Percentiles rank a stretch among this genome's conserved stretches.
phyloP scores from a whole-genome alignment of 53 echinoderm and acorn worm genomes.

The Crossaster papposus region DNA sequence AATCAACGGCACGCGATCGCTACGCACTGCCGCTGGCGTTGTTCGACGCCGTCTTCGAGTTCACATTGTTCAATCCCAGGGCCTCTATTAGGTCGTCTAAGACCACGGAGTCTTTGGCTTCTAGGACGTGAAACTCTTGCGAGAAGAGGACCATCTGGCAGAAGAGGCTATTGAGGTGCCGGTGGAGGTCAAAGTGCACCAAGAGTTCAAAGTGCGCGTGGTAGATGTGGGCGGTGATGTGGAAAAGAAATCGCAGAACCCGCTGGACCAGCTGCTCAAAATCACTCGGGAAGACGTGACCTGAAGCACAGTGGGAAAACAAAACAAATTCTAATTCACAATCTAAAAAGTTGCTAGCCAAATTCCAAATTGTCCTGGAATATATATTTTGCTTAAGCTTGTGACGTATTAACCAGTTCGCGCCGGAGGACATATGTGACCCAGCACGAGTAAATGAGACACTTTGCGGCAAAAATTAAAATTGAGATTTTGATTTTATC shows the following conservation, averaged over 20 bases:
- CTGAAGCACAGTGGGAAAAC: slow-evolving; percentile 57
- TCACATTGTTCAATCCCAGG: slow-evolving; percentile 66
- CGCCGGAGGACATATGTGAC: too few relatives aligned
- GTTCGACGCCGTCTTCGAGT: slow-evolving; percentile 27
- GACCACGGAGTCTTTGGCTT: slow-evolving; percentile 70
- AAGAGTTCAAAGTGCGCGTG: slow-evolving; percentile 88
- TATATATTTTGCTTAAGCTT: too few relatives aligned
- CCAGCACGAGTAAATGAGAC: too few relatives aligned
- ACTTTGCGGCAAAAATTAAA: too few relatives aligned
- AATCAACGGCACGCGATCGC: not conserved
- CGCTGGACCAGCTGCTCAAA: slow-evolving; percentile 83
- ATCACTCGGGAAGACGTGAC: slow-evolving; percentile 94
- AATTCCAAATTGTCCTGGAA: too few relatives aligned
- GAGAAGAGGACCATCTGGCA: slow-evolving; percentile 84
- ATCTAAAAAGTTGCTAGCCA: too few relatives aligned
- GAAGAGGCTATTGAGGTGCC: slow-evolving; percentile 94
- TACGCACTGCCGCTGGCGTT: slow-evolving; percentile 47
- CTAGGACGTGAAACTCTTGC: slow-evolving; percentile 80
- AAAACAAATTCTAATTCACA: not conserved
- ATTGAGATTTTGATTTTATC: too few relatives aligned
- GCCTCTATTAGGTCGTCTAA: slow-evolving; percentile 91
- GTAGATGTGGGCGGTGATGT: slow-evolving; percentile 94
- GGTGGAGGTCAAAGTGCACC: slow-evolving; percentile 74
- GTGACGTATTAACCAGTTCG: too few relatives aligned
- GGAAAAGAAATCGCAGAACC: slow-evolving; percentile 82